phyloP scores from a whole-genome alignment of 2,797 vertebrate species.

The Cheirogaleus major region DNA sequence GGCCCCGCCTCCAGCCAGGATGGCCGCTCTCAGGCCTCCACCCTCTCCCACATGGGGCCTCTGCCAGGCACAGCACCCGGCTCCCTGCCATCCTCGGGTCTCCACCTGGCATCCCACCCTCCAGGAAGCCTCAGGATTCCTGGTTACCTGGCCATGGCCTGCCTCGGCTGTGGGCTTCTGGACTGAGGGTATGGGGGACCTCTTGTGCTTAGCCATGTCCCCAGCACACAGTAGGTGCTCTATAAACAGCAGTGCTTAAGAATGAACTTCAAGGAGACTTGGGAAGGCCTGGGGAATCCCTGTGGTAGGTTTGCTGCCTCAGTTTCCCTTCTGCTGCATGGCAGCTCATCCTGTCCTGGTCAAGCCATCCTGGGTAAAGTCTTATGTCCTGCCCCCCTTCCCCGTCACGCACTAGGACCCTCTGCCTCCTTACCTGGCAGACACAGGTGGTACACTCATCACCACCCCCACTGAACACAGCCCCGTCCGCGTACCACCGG shows the following conservation, averaged over 20 bases:
- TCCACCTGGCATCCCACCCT: neutral
- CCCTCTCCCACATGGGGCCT: neutral
- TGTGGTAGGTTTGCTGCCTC: neutral
- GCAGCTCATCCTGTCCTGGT: neutral
- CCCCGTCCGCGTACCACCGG: conserved; percentile 76
- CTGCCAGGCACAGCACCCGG: neutral
- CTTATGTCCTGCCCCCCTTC: neutral
- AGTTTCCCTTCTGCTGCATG: neutral
- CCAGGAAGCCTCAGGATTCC: neutral
- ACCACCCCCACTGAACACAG: conserved; percentile 83
- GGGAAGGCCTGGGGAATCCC: neutral
- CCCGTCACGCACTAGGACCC: neutral
- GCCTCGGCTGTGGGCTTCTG: neutral
- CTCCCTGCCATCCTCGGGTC: neutral
- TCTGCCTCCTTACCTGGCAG: conserved; percentile 83
- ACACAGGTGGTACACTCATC: conserved; percentile 85
- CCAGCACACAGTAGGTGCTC: neutral
- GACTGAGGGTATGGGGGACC: neutral
- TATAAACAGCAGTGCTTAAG: neutral
- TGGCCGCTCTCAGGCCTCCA: neutral
- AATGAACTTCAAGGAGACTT: neutral
- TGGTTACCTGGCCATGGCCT: neutral
- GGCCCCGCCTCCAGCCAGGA: neutral
- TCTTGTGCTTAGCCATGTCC: neutral
- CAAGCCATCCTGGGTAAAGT: neutral